Percentiles rank a stretch among this genome's conserved stretches.
Evolutionary conservation across 1,140 invertebrate genomes (phyloP).

Genomic region (Holotrichia oblita): DNA sequence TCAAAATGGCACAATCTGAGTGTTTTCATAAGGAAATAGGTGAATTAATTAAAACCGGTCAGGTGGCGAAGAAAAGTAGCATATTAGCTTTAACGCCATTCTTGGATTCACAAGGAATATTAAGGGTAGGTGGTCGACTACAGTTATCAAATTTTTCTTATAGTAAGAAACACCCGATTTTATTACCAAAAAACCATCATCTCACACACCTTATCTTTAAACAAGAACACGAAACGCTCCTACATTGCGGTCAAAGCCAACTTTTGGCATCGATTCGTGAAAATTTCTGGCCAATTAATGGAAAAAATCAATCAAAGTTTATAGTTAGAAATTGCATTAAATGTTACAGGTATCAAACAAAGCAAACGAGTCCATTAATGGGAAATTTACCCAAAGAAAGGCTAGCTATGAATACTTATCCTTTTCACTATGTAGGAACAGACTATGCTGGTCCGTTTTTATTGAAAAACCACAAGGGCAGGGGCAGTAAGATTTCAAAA

Average conservation of each 20-base stretch:
- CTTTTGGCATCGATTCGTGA: background rate
- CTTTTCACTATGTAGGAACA: conserved; percentile 5
- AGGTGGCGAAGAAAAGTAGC: background rate
- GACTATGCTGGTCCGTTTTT: conserved; percentile 8
- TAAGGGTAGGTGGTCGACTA: conserved; percentile 24
- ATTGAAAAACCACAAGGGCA: background rate
- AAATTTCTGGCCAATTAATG: conserved; percentile 1
- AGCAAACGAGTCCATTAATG: background rate
- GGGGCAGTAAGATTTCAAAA: background rate
- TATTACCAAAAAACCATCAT: conserved; percentile 16
- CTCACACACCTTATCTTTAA: background rate
- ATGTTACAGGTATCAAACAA: background rate
- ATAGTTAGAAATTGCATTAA: conserved; percentile 14
- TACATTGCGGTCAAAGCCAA: background rate
- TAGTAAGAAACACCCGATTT: background rate
- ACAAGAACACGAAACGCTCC: background rate
- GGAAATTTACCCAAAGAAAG: background rate
- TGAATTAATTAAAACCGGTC: background rate
- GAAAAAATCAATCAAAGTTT: background rate
- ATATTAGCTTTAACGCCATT: background rate
- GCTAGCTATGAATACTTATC: background rate
- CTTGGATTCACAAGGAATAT: background rate
- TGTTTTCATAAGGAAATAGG: background rate
- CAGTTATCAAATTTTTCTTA: background rate
- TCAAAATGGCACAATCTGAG: background rate